A percentile compares a stretch with the other conserved stretches of the same genome.
Conservation (phyloP, 1,140 invertebrate species). For the Hyposmocoma kahamanoa region DNA sequence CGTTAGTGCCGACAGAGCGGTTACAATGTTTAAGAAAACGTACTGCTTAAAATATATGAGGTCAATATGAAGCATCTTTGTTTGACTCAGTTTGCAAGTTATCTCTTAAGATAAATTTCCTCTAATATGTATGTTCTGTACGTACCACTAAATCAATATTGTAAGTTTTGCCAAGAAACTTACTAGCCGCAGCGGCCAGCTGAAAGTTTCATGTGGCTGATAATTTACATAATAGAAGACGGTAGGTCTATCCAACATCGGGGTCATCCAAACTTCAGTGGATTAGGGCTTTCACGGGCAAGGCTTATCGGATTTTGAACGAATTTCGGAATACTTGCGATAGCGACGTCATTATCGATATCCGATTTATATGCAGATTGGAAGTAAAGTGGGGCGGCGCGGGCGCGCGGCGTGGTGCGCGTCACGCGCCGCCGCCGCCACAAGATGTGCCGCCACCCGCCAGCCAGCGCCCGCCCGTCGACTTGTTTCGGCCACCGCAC, state of each 20-base stretch:
- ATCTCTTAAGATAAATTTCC: too few relatives aligned
- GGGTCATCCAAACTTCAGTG: conserved; percentile 64
- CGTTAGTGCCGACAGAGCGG: too few relatives aligned
- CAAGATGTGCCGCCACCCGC: conserved; percentile 14
- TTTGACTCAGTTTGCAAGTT: too few relatives aligned
- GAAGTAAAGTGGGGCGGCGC: conserved; percentile 41
- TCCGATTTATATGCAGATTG: conserved; percentile 72
- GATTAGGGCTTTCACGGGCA: conserved; percentile 61
- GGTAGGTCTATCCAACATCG: conserved; percentile 61
- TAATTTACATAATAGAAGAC: conserved; percentile 70
- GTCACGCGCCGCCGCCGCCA: conserved; percentile 24
- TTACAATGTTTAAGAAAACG: too few relatives aligned
- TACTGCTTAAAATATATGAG: too few relatives aligned
- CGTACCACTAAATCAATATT: conserved; percentile 57
- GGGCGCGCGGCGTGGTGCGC: conserved; percentile 14
- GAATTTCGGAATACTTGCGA: conserved; percentile 65
- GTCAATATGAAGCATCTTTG: too few relatives aligned
- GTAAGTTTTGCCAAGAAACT: conserved; percentile 58
- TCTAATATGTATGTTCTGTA: too few relatives aligned
- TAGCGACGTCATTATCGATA: conserved; percentile 66
- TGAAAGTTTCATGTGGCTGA: conserved; percentile 60
- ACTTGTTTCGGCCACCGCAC: conserved; percentile 11
- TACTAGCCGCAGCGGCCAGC: conserved; percentile 48
- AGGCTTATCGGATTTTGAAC: conserved; percentile 67
- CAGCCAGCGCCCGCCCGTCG: conserved; percentile 10